These are phyloP conservation scores for Troides aeacus DNA, from an alignment of 2,888 invertebrate genomes.

Conservation along the genomic window DNA sequence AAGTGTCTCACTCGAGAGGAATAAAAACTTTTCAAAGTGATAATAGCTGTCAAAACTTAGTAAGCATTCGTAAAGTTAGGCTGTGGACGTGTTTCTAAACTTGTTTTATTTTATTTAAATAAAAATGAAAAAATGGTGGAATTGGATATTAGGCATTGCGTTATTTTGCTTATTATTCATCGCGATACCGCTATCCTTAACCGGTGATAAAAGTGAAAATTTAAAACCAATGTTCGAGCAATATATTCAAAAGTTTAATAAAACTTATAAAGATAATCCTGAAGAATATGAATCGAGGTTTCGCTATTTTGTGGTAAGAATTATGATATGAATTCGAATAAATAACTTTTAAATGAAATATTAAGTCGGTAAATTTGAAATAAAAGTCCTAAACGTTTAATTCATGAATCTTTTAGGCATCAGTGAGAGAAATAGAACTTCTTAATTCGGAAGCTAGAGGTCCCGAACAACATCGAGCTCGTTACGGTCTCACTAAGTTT, in stretches of 20 bases:
- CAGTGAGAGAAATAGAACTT: conserved; percentile 68
- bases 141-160: conserved; percentile 58
- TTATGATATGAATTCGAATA: conserved; percentile 21
- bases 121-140: conserved; percentile 71
- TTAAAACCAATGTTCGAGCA: conserved; percentile 66
- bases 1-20: too few relatives aligned
- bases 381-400: conserved; percentile 2
- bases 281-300: conserved; percentile 74
- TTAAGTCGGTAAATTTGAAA: background rate
- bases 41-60: conserved; percentile 9
- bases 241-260: conserved; percentile 77
- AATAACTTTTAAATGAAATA: background rate
- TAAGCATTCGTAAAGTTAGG: background rate
- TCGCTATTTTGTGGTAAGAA: conserved; percentile 76
- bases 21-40: background rate
- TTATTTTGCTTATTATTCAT: conserved; percentile 62
- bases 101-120: conserved; percentile 23
- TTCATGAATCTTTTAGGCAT: conserved; percentile 51
- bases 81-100: conserved; percentile 24
- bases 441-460: conserved; percentile 67
- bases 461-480: conserved; percentile 63
- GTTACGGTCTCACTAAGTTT: conserved; percentile 81
- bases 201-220: conserved; percentile 44
- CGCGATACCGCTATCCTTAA: conserved; percentile 58
- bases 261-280: conserved; percentile 70